Evolutionary conservation across 2,113 vertebrate genomes (phyloP).

Genomic region (Clarias batrachus): DNA sequence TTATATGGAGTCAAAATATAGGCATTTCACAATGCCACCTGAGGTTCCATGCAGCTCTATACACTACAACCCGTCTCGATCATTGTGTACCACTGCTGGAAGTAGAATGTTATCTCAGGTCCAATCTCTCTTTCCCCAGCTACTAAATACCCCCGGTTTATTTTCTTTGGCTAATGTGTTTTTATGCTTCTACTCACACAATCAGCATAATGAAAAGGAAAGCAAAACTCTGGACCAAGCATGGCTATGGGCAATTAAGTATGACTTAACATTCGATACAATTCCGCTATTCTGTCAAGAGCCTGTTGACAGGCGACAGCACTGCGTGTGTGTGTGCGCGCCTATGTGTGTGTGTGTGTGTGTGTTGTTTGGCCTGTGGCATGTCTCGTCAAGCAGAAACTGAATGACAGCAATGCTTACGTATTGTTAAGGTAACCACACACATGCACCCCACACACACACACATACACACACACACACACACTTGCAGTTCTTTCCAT

Average conservation of each 20-base stretch:
- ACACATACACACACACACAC: slow-evolving; percentile 30
- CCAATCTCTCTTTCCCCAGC: slow-evolving; percentile 41
- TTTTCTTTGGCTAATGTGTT: slow-evolving; percentile 52
- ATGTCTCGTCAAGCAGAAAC: slow-evolving; percentile 32
- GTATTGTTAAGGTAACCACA: slow-evolving; percentile 59
- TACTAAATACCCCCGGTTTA: slow-evolving; percentile 49
- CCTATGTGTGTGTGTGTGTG: slow-evolving; percentile 2
- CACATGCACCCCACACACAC: slow-evolving; percentile 18
- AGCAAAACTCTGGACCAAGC: slow-evolving; percentile 35
- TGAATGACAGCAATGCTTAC: slow-evolving; percentile 55
- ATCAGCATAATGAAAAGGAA: slow-evolving; percentile 50
- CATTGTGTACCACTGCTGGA: slow-evolving; percentile 10
- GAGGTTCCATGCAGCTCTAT: not conserved
- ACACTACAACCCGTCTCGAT: not conserved
- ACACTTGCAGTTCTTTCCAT: slow-evolving; percentile 54
- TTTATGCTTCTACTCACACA: slow-evolving; percentile 47
- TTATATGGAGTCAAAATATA: slow-evolving; percentile 23
- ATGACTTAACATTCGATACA: slow-evolving; percentile 52
- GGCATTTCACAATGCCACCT: slow-evolving; percentile 1
- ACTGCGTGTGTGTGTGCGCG: not conserved
- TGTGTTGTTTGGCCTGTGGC: slow-evolving; percentile 50
- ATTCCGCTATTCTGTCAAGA: slow-evolving; percentile 55
- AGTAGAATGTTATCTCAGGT: slow-evolving; percentile 35
- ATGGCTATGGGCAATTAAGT: slow-evolving; percentile 45
- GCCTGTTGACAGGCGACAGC: slow-evolving; percentile 42